phyloP scores from a whole-genome alignment of 23 tunicate species.

The Trididemnum miniatum region DNA sequence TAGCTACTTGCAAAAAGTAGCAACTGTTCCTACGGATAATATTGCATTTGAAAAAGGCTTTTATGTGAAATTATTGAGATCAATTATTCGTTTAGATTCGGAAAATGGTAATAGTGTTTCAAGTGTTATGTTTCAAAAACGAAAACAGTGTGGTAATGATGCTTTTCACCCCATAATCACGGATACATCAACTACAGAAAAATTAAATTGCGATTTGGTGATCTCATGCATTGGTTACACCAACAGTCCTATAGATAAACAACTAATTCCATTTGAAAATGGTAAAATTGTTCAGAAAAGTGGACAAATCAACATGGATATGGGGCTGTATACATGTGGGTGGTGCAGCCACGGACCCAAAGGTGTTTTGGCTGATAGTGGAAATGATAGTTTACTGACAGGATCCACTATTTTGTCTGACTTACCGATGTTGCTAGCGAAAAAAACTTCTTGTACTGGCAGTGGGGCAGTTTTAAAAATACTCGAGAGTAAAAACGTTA shows the following conservation, averaged over 20 bases:
- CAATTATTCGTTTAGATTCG: conserved; percentile 34
- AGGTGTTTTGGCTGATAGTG: conserved; percentile 91
- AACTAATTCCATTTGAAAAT: conserved; percentile 35
- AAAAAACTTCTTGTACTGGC: conserved; percentile 29
- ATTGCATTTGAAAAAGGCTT: conserved; percentile 14
- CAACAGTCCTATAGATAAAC: conserved; percentile 33
- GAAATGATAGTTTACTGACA: conserved; percentile 51
- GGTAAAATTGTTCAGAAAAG: conserved; percentile 48
- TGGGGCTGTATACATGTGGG: conserved; percentile 74
- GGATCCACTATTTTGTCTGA: conserved; percentile 45
- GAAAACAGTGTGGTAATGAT: conserved; percentile 29
- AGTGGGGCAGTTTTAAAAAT: conserved; percentile 12
- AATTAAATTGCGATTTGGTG: conserved; percentile 54
- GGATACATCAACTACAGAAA: conserved; percentile 22
- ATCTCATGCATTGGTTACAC: conserved; percentile 79
- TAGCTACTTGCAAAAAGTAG: conserved; percentile 45
- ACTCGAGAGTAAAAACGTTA: conserved; percentile 6
- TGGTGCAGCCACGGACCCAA: conserved; percentile 83
- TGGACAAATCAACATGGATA: conserved; percentile 27
- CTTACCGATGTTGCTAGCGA: conserved; percentile 12
- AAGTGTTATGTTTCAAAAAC: neutral
- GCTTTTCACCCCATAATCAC: conserved; percentile 46
- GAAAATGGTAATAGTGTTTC: conserved; percentile 21
- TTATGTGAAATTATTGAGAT: conserved; percentile 36
- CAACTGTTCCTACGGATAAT: neutral